Evolutionary conservation across 1,140 invertebrate species (phyloP).

Genomic region (Euschistus heros): DNA sequence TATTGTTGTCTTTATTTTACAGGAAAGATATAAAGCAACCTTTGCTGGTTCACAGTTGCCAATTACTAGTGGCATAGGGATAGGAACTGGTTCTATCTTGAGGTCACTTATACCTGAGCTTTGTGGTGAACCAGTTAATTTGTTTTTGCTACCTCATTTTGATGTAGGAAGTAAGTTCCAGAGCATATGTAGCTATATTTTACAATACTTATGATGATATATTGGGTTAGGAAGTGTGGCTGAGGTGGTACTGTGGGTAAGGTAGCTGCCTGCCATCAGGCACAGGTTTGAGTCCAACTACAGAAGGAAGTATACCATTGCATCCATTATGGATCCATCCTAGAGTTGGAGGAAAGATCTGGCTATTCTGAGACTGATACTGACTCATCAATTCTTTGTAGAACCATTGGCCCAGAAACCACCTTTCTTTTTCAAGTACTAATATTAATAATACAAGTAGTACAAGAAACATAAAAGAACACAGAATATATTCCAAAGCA

Average conservation of each 20-base stretch:
- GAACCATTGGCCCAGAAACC: too few relatives aligned
- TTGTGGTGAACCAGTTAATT: constrained; percentile 51
- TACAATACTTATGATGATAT: neutral
- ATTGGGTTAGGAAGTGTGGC: neutral
- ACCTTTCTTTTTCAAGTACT: too few relatives aligned
- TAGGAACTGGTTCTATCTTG: constrained; percentile 45
- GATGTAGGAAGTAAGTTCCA: constrained; percentile 43
- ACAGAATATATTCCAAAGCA: too few relatives aligned
- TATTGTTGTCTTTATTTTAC: constrained; percentile 31
- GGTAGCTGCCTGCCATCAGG: too few relatives aligned
- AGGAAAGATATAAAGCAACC: constrained; percentile 48
- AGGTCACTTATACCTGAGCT: constrained; percentile 40
- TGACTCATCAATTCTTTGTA: too few relatives aligned
- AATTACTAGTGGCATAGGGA: constrained; percentile 52
- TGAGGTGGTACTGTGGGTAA: neutral
- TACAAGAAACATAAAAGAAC: too few relatives aligned
- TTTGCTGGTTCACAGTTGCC: constrained; percentile 61
- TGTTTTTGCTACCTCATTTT: constrained; percentile 58
- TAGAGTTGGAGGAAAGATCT: neutral
- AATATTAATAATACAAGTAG: too few relatives aligned
- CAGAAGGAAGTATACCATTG: neutral
- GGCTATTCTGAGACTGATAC: too few relatives aligned
- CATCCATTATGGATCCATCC: neutral
- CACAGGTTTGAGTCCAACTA: too few relatives aligned
- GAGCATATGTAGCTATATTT: neutral